Evolutionary conservation across 2,113 vertebrate species (phyloP), one percentile per base, ranked within the genome.

Genomic region (Phasianus colchicus): DNA sequence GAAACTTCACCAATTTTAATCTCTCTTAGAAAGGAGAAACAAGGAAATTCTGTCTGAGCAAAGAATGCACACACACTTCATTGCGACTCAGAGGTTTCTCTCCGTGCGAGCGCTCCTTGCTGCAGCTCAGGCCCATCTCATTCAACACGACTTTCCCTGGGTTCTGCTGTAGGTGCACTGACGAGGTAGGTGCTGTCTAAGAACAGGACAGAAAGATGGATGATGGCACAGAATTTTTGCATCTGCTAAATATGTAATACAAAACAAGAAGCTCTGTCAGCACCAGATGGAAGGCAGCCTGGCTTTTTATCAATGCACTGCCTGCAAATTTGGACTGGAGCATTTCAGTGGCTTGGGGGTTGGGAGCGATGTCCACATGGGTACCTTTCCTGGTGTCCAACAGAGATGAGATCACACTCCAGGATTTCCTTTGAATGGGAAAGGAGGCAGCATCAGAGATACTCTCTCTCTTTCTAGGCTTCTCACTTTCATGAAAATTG

Each of bases 141-240:
- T 13, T 5, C 1, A 19, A 42, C 13, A 18, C 13, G 30, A 36
- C 71, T 89, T 78, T 52, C 84, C 70, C 84, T 2, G 2, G 5
- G 30, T 48, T 86, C 86, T 92, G 65, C 50, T 90, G 89, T 69
- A 57, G 84, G 48, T 61, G 61, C 65, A 77, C 65, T 30, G 61
- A 8, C 0, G 43, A 86, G 43, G 50, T 50, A 25, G 38, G 30
- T 45, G 74, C 74, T 94, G 48, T 86, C 85, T 55, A 94, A 89
- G 92, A 91, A 85, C 78, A 78, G 69, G 85, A 40, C 36, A 81
- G 80, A 27, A 78, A 92, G 90, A 71, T 14, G 87, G 84, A 89
- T 74, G 85, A 64, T 74, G 74, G 57, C 22, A 60, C 15, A 65
- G 85, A 55, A 75, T 79, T 64, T 63, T 82, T 93, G 66, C 61